These are phyloP conservation scores for Ametastegia equiseti DNA, from an alignment of 2,888 invertebrate species.

Conservation along the genomic window DNA sequence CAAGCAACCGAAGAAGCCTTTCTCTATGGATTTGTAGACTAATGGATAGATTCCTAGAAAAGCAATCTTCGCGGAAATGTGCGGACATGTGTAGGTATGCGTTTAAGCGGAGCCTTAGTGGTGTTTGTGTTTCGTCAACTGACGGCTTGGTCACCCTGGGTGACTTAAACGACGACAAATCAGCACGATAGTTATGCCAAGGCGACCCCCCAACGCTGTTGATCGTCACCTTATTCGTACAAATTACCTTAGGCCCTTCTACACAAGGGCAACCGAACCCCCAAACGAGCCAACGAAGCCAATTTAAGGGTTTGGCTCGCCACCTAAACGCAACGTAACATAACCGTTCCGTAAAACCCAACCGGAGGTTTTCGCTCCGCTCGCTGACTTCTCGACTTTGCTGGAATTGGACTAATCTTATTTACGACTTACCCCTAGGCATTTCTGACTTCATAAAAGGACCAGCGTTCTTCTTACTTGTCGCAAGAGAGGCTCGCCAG, in stretches of 20 bases:
- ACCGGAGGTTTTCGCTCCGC: slow-evolving; percentile 28
- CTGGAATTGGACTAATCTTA: slow-evolving; percentile 50
- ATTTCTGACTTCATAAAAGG: slow-evolving; percentile 48
- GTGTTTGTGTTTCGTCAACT: slow-evolving; percentile 2
- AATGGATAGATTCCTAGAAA: slow-evolving; percentile 15
- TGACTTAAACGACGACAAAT: slow-evolving; percentile 32
- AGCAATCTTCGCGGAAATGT: slow-evolving; percentile 13
- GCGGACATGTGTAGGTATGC: neutral
- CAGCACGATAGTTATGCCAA: slow-evolving; percentile 25
- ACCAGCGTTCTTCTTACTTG: slow-evolving; percentile 21
- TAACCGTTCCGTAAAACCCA: slow-evolving; percentile 49
- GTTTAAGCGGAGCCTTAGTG: neutral
- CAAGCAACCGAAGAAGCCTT: slow-evolving; percentile 29
- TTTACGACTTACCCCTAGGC: slow-evolving; percentile 49
- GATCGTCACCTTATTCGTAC: slow-evolving; percentile 33
- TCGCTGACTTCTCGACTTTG: slow-evolving; percentile 40
- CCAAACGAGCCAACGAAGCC: slow-evolving; percentile 43
- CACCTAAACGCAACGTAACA: slow-evolving; percentile 55
- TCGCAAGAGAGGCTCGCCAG: neutral
- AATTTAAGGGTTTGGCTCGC: slow-evolving; percentile 55
- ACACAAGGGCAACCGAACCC: slow-evolving; percentile 37
- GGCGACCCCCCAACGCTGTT: neutral
- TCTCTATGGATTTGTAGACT: neutral
- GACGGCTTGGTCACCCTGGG: neutral
- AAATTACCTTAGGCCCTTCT: slow-evolving; percentile 24